Evolutionary conservation across 1,140 invertebrate genomes (phyloP), one percentile per base, ranked within the genome.

Genomic region (Cylas formicarius): DNA sequence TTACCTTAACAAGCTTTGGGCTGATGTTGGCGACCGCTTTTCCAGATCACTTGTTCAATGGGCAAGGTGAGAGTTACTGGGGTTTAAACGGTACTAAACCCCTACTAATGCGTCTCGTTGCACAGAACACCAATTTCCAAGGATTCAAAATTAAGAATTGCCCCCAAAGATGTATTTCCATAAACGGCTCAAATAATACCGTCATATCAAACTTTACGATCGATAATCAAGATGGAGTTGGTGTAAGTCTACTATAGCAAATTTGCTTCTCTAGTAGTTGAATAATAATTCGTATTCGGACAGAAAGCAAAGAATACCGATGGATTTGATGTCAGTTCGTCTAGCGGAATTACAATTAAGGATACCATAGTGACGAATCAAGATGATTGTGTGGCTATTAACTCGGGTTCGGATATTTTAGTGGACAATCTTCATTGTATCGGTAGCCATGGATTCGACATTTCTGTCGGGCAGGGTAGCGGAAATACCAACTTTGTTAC

Each of bases 311-410:
- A 31, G 17, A 36, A 44, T 29, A 44, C 42, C 3, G 42, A 44
- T 23, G 42, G 42, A 18, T 44, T 44, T 21, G 32, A 22, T 14
- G 22, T 44, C 24, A 11, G 7, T 13, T 18, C 16, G 3, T 11
- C n/a, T 16, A 3, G 10, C 9, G 23, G 29, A 5, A 44, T 26
- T 11, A 31, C 29, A 7, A 0, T 44, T 3, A 24, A 36, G 16
- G 17, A 34, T 14, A 17, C 17, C 7, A 20, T 22, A 7, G 32
- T 44, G 8, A 24, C 3, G n/a, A 44, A 44, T 21, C 42, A 44
- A 28, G 42, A 44, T 18, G 42, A 44, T 27, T 44, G 42, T 14
- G 32, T 44, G 7, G 16, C 9, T 17, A n/a, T 45, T 16, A 37
- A 38, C 10, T 10, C 6, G n/a, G 43, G 43, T 10, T n/a, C 26